phyloP scores from a whole-genome alignment of 2,113 vertebrate species.

The Terrapene triunguis region DNA sequence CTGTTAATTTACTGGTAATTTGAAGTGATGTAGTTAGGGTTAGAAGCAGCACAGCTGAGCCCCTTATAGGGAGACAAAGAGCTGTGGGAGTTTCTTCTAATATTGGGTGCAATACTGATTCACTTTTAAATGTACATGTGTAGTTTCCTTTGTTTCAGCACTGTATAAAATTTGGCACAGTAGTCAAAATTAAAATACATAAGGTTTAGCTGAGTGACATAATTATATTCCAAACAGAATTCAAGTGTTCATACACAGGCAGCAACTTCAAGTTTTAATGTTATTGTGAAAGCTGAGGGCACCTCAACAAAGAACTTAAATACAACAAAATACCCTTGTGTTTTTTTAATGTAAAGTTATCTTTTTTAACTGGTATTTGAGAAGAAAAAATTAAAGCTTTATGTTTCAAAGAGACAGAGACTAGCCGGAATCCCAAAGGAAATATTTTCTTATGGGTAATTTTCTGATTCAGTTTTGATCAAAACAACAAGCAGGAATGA shows the following conservation, averaged over 20 bases:
- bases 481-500: conserved; percentile 74
- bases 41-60: conserved; percentile 89
- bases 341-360: neutral
- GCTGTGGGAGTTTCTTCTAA: conserved; percentile 72
- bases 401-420: conserved; percentile 40
- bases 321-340: neutral
- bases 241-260: neutral
- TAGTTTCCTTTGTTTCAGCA: conserved; percentile 66
- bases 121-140: conserved; percentile 58
- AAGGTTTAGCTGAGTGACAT: neutral
- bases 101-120: conserved; percentile 70
- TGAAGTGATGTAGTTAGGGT: conserved; percentile 99
- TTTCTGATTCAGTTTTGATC: conserved; percentile 70
- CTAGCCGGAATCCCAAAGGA: conserved; percentile 24
- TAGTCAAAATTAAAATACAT: conserved; percentile 18
- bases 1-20: conserved; percentile 99
- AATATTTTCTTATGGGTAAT: conserved; percentile 59
- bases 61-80: conserved; percentile 83
- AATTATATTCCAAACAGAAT: neutral
- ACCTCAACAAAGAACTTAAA: neutral
- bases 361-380: neutral
- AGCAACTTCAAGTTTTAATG: conserved; percentile 45
- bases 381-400: neutral
- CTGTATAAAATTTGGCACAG: conserved; percentile 43
- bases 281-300: conserved; percentile 8